Evolutionary conservation across 1,140 invertebrate species (phyloP), one percentile per base, ranked within the genome.

Genomic region (Bombus pascuorum): DNA sequence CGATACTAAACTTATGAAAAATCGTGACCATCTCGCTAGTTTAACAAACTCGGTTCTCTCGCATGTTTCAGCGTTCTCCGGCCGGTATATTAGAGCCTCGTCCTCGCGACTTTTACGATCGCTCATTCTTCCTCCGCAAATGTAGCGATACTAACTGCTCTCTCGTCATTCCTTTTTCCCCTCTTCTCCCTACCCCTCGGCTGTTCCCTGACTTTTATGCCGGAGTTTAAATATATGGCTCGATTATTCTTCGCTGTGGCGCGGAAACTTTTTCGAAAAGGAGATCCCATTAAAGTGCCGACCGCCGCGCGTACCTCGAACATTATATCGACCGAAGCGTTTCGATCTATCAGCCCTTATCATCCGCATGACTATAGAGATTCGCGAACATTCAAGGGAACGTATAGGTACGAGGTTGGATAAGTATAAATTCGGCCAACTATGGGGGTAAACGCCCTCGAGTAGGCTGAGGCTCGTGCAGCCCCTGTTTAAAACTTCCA

Each of bases 121-220:
- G 66, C 81, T 89, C 88, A 87, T 87, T 74, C 89, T 89, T 86
- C 75, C 86, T 53, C 78, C 88, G 88, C 88, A 90, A 90, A 90
- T 90, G 89, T 90, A 90, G 89, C 89, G 89, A 90, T 89, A 90
- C 89, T 90, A 89, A 90, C 85, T 89, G 71, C 89, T 85, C 86
- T 79, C 85, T 79, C 85, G 78, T 89, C 88, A 68, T 84, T 87
- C 66, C 66, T 74, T 44, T 47, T 28, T 47, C 13, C 44, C 18
- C 32, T 32, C n/a, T n/a, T 5, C 47, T 4, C 39, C 57, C 15
- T 10, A 6, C 13, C 32, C 25, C 18, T 68, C 25, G 59, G 62
- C 47, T 53, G 18, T 2, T 28, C 70, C 44, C 32, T 39, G 74
- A 86, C 88, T 90, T 89, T 89, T 87, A 89, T 80, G 77, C 68